Conservation (phyloP, 2,113 vertebrate species). For the Corythornis cristatus region DNA sequence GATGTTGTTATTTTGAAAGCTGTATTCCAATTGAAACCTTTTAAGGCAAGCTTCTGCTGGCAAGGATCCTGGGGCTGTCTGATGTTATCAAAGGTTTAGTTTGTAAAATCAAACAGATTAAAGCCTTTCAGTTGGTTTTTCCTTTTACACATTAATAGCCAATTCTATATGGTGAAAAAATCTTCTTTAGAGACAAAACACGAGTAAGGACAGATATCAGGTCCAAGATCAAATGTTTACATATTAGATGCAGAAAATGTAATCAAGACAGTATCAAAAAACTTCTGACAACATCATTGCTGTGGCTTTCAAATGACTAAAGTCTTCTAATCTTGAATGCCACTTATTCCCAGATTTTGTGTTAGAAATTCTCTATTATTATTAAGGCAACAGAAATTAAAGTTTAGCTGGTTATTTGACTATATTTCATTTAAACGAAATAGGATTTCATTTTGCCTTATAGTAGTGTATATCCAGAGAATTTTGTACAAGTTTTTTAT, state of each 20-base stretch:
- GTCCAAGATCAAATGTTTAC: background rate
- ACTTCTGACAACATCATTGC: background rate
- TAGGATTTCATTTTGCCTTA: conserved; percentile 32
- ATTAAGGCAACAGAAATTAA: background rate
- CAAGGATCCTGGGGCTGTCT: background rate
- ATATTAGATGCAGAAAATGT: background rate
- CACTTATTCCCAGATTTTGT: background rate
- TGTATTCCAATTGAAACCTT: background rate
- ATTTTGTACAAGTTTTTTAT: conserved; percentile 39
- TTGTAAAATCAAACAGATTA: background rate
- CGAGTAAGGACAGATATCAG: background rate
- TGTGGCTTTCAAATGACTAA: background rate
- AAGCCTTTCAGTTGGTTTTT: background rate
- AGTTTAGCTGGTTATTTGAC: background rate
- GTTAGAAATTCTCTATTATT: background rate
- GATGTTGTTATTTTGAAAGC: background rate
- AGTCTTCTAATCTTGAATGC: background rate
- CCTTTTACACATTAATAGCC: background rate
- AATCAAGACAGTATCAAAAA: background rate
- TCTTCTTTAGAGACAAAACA: background rate
- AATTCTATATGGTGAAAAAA: background rate
- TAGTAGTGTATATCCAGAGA: conserved; percentile 35
- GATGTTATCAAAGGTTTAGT: background rate
- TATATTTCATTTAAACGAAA: background rate
- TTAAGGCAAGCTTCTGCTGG: background rate